These are phyloP conservation scores for Ia io DNA, from an alignment of 2,113 vertebrate species.

Conservation along the genomic window DNA sequence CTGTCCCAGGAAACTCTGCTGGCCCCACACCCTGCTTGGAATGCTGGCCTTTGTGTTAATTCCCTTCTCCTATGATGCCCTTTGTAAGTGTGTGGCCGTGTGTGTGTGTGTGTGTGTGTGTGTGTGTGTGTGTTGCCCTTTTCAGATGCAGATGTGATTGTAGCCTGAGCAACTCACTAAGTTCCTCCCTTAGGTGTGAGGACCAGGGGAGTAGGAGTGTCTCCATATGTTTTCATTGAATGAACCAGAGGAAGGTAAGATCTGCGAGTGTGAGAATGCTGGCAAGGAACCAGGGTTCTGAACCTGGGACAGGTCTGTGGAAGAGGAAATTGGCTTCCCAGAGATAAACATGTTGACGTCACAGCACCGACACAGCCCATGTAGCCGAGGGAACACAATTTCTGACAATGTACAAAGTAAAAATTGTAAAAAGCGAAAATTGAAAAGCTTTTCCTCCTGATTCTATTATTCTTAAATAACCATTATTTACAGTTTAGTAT, in stretches of 20 bases:
- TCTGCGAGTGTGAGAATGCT: too few relatives aligned
- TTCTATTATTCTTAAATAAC: not conserved
- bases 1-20: not conserved
- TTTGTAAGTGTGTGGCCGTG: not conserved
- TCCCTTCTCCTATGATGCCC: not conserved
- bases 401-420: not conserved
- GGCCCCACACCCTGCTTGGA: not conserved
- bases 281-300: not conserved
- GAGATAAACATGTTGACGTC: not conserved
- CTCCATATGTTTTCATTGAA: not conserved
- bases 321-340: not conserved
- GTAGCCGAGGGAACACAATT: not conserved
- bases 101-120: not conserved
- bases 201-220: not conserved
- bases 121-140: not conserved
- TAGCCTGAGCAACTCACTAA: not conserved
- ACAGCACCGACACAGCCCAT: rapidly evolving
- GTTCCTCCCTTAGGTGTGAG: not conserved
- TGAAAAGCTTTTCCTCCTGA: not conserved
- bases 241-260: not conserved
- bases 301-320: not conserved
- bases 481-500: not conserved
- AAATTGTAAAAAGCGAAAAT: not conserved
- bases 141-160: not conserved
- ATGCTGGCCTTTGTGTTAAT: not conserved